Conservation (phyloP, 2,113 vertebrate genomes). For the Pangasianodon gigas region DNA sequence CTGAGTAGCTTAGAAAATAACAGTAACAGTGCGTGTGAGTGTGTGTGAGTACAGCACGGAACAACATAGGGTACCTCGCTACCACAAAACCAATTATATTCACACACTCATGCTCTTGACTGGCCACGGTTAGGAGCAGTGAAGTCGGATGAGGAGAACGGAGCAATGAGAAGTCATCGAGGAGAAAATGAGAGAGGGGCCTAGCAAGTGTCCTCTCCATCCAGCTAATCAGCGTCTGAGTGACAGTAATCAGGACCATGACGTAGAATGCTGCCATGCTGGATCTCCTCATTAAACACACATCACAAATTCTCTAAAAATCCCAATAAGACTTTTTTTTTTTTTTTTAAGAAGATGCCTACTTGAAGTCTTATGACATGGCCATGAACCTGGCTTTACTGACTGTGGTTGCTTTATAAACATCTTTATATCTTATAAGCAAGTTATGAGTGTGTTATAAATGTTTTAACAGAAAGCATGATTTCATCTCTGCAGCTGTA, state of each 20-base stretch:
- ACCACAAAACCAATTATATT: not conserved
- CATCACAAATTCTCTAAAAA: not conserved
- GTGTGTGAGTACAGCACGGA: not conserved
- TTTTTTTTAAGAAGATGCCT: not conserved
- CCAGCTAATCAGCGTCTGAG: conserved; percentile 11
- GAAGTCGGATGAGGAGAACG: not conserved
- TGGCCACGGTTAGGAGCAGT: not conserved
- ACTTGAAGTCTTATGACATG: too few species aligned
- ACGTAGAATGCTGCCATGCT: not conserved
- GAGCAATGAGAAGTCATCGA: not conserved
- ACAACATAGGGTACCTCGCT: not conserved
- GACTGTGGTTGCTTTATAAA: not conserved
- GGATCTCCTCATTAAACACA: not conserved
- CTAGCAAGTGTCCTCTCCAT: conserved; percentile 12
- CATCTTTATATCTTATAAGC: not conserved
- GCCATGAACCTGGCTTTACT: not conserved
- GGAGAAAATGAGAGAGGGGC: not conserved
- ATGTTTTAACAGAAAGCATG: not conserved
- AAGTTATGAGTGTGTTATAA: not conserved
- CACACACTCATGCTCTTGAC: not conserved
- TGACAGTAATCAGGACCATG: not conserved
- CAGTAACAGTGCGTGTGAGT: not conserved
- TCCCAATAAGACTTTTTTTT: not conserved
- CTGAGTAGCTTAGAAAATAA: not conserved
- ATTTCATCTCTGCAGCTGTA: not conserved